Percentiles rank a stretch among this genome's conserved stretches.
phyloP scores from a whole-genome alignment of 1,140 invertebrate species.

The Drosophila pandora region DNA sequence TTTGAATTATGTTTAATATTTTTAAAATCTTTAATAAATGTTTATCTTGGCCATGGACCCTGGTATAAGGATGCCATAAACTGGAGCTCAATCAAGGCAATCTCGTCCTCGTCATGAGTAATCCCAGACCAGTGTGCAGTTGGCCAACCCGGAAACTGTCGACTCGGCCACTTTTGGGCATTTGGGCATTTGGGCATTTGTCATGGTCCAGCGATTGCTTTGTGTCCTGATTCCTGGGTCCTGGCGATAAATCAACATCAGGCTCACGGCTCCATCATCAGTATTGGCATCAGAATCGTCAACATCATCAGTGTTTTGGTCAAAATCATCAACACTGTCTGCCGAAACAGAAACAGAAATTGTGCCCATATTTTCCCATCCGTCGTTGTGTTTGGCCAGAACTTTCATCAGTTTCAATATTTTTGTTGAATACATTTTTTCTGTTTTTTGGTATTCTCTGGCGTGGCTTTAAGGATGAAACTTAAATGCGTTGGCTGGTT shows the following conservation, averaged over 20 bases:
- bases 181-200: conserved; percentile 43
- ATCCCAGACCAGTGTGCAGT: conserved; percentile 23
- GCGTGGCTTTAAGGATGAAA: conserved; percentile 5
- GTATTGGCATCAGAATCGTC: conserved; percentile 4
- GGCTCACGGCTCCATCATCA: conserved; percentile 5
- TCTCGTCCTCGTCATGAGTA: not conserved
- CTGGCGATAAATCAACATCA: conserved; percentile 63
- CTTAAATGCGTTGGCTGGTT: conserved; percentile 14
- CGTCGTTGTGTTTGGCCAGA: not conserved
- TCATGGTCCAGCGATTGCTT: conserved; percentile 61
- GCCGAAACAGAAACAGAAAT: conserved; percentile 14
- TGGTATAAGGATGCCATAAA: no score
- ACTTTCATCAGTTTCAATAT: conserved; percentile 12
- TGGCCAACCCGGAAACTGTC: conserved; percentile 43
- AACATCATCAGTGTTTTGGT: conserved; percentile 9
- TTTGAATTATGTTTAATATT: no score
- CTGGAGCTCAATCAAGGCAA: no score
- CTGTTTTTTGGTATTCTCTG: not conserved
- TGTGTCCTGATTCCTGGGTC: conserved; percentile 21
- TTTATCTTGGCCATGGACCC: no score
- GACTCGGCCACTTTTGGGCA: conserved; percentile 44
- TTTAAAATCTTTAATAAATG: no score
- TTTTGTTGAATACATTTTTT: conserved; percentile 14
- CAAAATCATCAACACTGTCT: conserved; percentile 19
- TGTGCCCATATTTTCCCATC: conserved; percentile 41